Percentiles rank a stretch among this genome's conserved stretches.
Conservation (phyloP, 2,888 invertebrate genomes). For the Empis stercorea region DNA sequence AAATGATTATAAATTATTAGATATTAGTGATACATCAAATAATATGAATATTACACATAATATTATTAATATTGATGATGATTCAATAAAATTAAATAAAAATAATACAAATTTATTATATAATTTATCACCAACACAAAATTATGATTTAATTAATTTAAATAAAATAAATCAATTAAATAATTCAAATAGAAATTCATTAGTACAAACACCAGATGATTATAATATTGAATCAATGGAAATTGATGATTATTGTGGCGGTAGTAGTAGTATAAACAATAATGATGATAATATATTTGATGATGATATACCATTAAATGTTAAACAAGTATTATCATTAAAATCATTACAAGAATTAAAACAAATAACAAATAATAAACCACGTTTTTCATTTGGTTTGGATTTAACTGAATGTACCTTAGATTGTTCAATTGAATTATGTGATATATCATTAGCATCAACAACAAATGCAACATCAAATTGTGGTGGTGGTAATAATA, state of each 20-base stretch:
- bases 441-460: conserved; percentile 30
- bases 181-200: neutral
- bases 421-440: conserved; percentile 34
- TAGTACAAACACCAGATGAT: conserved; percentile 27
- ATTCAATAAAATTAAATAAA: conserved; percentile 10
- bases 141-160: too few relatives aligned
- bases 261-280: too few relatives aligned
- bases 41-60: conserved; percentile 28
- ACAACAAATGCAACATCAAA: conserved; percentile 20
- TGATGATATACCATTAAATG: conserved; percentile 6
- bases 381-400: conserved; percentile 33
- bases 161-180: neutral
- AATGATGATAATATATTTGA: conserved; percentile 16
- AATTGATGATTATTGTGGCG: conserved; percentile 18
- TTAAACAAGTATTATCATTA: conserved; percentile 7
- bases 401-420: conserved; percentile 32
- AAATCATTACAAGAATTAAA: conserved; percentile 7
- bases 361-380: conserved; percentile 16
- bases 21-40: conserved; percentile 19
- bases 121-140: conserved; percentile 20
- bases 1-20: conserved; percentile 24
- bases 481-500: neutral
- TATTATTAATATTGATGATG: conserved; percentile 21
- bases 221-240: conserved; percentile 18
- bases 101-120: conserved; percentile 25